phyloP scores from a whole-genome alignment of 2,888 invertebrate species.

The Meghimatium bilineatum region DNA sequence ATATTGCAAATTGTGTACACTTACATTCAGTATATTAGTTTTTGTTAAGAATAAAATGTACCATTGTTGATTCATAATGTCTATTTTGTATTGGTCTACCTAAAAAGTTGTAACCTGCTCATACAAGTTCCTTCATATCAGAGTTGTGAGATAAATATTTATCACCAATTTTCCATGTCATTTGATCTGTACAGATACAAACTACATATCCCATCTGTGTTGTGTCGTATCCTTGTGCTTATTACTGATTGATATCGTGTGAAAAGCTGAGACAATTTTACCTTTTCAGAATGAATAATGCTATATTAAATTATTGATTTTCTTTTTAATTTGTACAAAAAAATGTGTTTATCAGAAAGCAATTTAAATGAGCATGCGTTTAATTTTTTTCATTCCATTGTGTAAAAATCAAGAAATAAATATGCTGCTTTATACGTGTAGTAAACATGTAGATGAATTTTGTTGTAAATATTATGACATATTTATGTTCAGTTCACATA shows the following conservation, averaged over 20 bases:
- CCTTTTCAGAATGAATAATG: background rate
- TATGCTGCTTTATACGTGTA: conserved; percentile 34
- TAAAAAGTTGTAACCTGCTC: background rate
- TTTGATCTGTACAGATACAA: conserved; percentile 23
- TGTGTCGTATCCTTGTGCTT: conserved; percentile 47
- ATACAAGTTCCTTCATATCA: conserved; percentile 40
- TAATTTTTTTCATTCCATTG: conserved; percentile 1
- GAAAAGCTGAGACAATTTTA: background rate
- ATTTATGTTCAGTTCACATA: background rate
- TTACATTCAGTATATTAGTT: conserved; percentile 34
- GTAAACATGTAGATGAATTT: conserved; percentile 19
- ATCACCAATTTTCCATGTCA: conserved; percentile 20
- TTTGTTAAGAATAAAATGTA: conserved; percentile 1
- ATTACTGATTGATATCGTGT: conserved; percentile 2
- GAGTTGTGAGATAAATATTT: conserved; percentile 42
- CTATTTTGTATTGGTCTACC: conserved; percentile 29
- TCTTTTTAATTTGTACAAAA: conserved; percentile 5
- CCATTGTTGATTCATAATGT: conserved; percentile 18
- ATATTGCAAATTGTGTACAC: conserved; percentile 41
- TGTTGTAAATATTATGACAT: conserved; percentile 27
- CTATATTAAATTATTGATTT: background rate
- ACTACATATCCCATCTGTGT: conserved; percentile 39
- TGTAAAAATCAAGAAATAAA: background rate
- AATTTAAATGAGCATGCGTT: conserved; percentile 32
- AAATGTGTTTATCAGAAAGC: conserved; percentile 39